Conservation (phyloP, 92 coral and sea anemone genomes). For the Heteractis magnifica region DNA sequence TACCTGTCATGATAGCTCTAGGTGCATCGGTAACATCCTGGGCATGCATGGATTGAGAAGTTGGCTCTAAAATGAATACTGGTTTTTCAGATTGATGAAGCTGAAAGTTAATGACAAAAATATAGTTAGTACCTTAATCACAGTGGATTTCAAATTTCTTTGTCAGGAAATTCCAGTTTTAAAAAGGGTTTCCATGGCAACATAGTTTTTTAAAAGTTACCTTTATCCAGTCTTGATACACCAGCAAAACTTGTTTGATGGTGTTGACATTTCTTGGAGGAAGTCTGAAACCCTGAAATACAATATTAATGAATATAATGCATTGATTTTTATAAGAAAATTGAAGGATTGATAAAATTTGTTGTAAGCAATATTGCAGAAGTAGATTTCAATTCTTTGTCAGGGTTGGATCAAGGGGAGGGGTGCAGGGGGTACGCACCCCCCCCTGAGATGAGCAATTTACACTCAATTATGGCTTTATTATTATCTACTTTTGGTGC, state of each 20-base stretch:
- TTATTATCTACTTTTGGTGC: too few relatives aligned
- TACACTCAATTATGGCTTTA: too few relatives aligned
- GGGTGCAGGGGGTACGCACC: too few relatives aligned
- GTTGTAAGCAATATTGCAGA: too few relatives aligned
- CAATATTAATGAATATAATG: background rate
- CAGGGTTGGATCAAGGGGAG: too few relatives aligned
- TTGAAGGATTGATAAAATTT: background rate
- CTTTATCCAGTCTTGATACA: slow-evolving; percentile 93
- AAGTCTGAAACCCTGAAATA: slow-evolving; percentile 74
- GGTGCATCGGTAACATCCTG: slow-evolving; percentile 43
- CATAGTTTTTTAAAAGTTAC: slow-evolving; percentile 17
- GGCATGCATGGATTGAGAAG: slow-evolving; percentile 13
- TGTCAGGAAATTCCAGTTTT: background rate
- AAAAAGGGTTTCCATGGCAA: background rate
- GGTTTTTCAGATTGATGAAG: slow-evolving; percentile 75
- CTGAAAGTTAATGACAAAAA: background rate
- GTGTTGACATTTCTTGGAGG: slow-evolving; percentile 80
- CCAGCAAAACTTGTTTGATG: slow-evolving; percentile 83
- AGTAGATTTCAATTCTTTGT: too few relatives aligned
- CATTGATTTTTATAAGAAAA: background rate
- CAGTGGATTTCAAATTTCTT: background rate
- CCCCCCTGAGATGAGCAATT: too few relatives aligned
- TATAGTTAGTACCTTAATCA: too few relatives aligned
- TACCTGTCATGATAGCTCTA: slow-evolving; percentile 3
- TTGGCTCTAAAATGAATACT: slow-evolving; percentile 82